Percentiles rank a stretch among this genome's conserved stretches.
Conservation (phyloP, 2,888 invertebrate species). For the Cremastinae sp. region DNA sequence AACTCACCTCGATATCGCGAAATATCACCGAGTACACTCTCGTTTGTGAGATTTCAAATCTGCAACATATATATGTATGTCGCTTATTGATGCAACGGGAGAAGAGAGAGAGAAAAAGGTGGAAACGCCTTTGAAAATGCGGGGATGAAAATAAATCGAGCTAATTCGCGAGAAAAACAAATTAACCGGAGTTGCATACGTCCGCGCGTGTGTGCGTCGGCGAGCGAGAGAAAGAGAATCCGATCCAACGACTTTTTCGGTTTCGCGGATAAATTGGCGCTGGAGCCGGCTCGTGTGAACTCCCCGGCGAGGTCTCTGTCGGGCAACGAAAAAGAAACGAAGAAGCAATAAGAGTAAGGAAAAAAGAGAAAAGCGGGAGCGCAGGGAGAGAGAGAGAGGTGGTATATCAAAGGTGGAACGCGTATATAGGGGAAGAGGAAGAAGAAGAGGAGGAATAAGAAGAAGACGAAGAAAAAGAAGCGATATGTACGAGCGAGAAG, state of each 20-base stretch:
- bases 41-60: background rate
- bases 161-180: background rate
- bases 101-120: too few species aligned
- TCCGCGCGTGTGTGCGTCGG: background rate
- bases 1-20: background rate
- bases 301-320: too few species aligned
- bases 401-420: slow-evolving; percentile 34
- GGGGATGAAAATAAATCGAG: background rate
- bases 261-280: too few species aligned
- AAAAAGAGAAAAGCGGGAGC: slow-evolving; percentile 16
- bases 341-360: background rate
- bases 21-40: background rate
- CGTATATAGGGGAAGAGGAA: background rate
- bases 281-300: background rate
- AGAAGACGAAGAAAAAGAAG: slow-evolving; percentile 13
- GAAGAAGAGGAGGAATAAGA: slow-evolving; percentile 12
- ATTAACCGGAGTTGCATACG: background rate
- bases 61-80: background rate
- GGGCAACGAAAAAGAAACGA: background rate
- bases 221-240: too few species aligned
- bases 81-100: background rate
- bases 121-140: background rate
- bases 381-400: slow-evolving; percentile 11
- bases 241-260: background rate
- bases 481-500: background rate